Percentiles rank a stretch among this genome's conserved stretches.
These are phyloP conservation scores for Lasiurus borealis DNA, from an alignment of 2,113 vertebrate species.

Conservation along the genomic window DNA sequence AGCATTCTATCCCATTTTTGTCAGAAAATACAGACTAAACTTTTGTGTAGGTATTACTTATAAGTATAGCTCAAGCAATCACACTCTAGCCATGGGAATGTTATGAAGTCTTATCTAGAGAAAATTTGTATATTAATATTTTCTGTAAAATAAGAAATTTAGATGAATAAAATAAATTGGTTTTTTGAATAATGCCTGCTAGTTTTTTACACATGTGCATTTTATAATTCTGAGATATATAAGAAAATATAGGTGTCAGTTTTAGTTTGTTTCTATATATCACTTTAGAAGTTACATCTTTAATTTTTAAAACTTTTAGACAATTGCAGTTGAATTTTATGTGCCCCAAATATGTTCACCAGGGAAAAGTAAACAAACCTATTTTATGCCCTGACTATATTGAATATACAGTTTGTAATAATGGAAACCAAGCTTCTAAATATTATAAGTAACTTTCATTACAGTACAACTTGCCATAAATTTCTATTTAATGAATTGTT, in stretches of 20 bases:
- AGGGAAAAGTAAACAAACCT: constrained; percentile 10
- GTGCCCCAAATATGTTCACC: neutral
- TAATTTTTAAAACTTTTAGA: constrained; percentile 47
- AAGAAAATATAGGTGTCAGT: neutral
- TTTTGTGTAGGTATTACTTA: too few species aligned
- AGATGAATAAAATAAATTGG: constrained; percentile 50
- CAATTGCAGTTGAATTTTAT: neutral
- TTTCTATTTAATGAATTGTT: constrained; percentile 30
- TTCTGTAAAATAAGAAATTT: constrained; percentile 70
- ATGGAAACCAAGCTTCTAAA: neutral
- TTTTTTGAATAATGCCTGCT: constrained; percentile 60
- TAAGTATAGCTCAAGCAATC: neutral
- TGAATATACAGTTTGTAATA: neutral
- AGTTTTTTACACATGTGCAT: neutral
- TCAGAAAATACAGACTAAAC: constrained; percentile 74
- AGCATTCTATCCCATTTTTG: constrained; percentile 73
- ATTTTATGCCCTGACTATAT: neutral
- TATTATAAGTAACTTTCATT: constrained; percentile 4
- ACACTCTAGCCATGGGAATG: constrained; percentile 43
- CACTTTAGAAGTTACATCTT: neutral
- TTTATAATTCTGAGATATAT: neutral
- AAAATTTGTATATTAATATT: constrained; percentile 66
- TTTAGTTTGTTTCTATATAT: constrained; percentile 58
- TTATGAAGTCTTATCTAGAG: constrained; percentile 52
- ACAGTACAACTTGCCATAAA: neutral